A percentile compares a stretch with the other conserved stretches of the same genome.
These are phyloP conservation scores for Artibeus jamaicensis DNA, from an alignment of 2,797 vertebrate genomes.

Conservation along the genomic window DNA sequence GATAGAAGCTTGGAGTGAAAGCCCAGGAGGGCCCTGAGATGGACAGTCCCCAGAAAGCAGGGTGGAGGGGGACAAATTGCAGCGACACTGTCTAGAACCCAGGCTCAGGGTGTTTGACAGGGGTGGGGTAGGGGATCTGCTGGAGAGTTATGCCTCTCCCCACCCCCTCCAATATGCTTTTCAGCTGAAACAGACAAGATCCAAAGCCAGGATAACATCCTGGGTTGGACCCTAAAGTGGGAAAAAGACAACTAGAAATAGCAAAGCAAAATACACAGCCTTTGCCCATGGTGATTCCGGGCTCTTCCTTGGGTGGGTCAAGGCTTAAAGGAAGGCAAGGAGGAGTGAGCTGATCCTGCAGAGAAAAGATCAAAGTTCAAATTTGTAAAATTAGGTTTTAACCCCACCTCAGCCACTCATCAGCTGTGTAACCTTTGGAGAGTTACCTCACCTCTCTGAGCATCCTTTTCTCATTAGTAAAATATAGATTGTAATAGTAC, in stretches of 20 bases:
- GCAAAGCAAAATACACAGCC: background rate
- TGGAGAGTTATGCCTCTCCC: background rate
- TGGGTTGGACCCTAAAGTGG: background rate
- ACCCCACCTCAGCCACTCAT: background rate
- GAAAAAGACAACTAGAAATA: background rate
- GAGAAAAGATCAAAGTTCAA: background rate
- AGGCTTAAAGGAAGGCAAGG: background rate
- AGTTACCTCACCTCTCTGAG: background rate
- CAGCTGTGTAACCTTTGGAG: background rate
- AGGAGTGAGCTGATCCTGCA: background rate
- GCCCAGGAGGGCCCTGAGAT: background rate
- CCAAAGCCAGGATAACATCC: background rate
- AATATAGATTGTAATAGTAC: background rate
- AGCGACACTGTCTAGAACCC: background rate
- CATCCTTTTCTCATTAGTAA: background rate
- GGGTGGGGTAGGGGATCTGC: too few relatives aligned
- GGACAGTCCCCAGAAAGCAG: background rate
- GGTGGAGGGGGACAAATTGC: background rate
- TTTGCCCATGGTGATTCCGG: background rate
- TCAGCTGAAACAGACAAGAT: conserved; percentile 10
- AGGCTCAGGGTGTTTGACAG: background rate
- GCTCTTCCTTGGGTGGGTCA: background rate
- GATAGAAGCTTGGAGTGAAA: background rate
- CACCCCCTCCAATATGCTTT: background rate
- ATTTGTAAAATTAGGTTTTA: background rate